Conservation (phyloP, 2,888 invertebrate genomes). For the Mythimna ferrago region DNA sequence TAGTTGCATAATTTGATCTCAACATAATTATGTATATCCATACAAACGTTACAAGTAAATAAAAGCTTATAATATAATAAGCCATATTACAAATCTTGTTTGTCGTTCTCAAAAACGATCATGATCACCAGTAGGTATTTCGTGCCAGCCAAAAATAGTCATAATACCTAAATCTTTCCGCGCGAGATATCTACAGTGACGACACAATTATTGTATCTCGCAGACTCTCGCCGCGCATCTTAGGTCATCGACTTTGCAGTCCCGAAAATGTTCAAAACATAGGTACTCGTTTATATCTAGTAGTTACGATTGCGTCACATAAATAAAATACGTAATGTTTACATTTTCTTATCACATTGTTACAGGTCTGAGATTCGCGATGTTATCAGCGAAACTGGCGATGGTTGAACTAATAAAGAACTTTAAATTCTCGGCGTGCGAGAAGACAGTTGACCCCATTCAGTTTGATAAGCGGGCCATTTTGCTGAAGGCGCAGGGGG, state of each 20-base stretch:
- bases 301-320: no score
- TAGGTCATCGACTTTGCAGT: neutral
- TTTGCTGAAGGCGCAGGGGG: slow-evolving; percentile 81
- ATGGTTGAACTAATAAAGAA: slow-evolving; percentile 85
- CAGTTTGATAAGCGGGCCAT: slow-evolving; percentile 78
- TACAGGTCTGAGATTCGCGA: slow-evolving; percentile 88
- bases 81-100: neutral
- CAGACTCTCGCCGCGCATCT: no score
- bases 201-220: neutral
- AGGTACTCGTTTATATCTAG: no score
- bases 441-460: slow-evolving; percentile 83
- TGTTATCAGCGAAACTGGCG: slow-evolving; percentile 87
- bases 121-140: neutral
- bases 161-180: neutral
- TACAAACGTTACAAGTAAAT: no score
- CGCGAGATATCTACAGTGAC: neutral
- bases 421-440: slow-evolving; percentile 80
- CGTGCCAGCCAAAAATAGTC: neutral
- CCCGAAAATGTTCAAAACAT: no score
- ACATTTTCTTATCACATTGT: slow-evolving; percentile 47
- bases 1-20: no score
- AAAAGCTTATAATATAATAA: neutral
- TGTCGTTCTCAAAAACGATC: neutral
- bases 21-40: no score
- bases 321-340: neutral